Evolutionary conservation across 2,113 vertebrate genomes (phyloP), one percentile per base, ranked within the genome.

Genomic region (Takifugu flavidus): DNA sequence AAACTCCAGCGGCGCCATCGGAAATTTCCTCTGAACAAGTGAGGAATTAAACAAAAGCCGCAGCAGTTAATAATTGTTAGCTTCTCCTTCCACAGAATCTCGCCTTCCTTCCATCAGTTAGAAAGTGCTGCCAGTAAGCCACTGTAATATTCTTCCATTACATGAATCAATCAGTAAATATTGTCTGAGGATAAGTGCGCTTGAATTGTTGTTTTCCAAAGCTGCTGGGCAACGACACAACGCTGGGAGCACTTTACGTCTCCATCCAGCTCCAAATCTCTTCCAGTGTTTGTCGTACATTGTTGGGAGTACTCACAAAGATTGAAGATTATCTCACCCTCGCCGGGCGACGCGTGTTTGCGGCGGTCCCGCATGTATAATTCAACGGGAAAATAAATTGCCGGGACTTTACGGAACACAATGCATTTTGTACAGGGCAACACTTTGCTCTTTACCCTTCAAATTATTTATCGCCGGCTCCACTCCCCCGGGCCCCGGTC

Each of bases 311-410:
- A 86, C 81, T 87, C 85, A 82, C 84, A 77, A 87, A 90, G 89
- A 89, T 83, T 81, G 85, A 85, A 88, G 85, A 90, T 89, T 89
- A 89, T 88, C 89, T 92, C 87, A 86, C 86, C 82, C 89, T 88
- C 86, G 84, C 82, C 87, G 86, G 85, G 84, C 75, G 85, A 67
- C 79, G 88, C 86, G 79, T 90, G 83, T 91, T 92, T 84, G 88
- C 85, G 77, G 83, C 72, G 15, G 75, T 61, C 70, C 75, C 85
- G 85, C 74, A 89, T 92, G 87, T 90, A 92, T 92, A 91, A 92
- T 94, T 94, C 88, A 92, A 89, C 69, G 79, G 80, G 65, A 92
- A 91, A 93, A 91, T 90, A 92, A 92, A 91, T 91, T 85, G 90
- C 91, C 86, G 77, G 65, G 90, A 87, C 90, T 89, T 89, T 81